Conservation (phyloP, 2,797 vertebrate species). For the Microcaecilia unicolor region DNA sequence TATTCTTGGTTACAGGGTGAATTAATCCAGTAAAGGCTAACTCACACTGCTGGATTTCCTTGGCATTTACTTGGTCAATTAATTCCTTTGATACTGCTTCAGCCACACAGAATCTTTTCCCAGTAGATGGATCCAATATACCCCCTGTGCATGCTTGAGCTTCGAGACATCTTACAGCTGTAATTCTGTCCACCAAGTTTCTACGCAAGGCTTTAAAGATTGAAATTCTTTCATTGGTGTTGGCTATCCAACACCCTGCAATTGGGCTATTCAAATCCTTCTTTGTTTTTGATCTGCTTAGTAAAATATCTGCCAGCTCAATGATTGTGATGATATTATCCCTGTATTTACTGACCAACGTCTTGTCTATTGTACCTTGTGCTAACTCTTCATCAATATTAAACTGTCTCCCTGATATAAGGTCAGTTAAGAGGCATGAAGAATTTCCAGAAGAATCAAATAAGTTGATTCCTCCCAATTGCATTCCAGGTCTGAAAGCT, state of each 20-base stretch:
- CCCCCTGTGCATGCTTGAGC: constrained; percentile 92
- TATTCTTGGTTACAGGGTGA: constrained; percentile 67
- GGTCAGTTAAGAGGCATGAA: constrained; percentile 65
- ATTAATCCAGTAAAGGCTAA: constrained; percentile 70
- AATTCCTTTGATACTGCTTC: constrained; percentile 76
- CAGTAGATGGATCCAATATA: constrained; percentile 78
- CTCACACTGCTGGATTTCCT: constrained; percentile 76
- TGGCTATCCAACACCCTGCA: constrained; percentile 80
- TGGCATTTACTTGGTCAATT: constrained; percentile 69
- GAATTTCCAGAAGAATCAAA: constrained; percentile 56
- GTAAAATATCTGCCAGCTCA: constrained; percentile 78
- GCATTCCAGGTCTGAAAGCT: constrained; percentile 75
- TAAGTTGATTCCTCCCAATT: constrained; percentile 75
- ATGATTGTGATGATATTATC: constrained; percentile 63
- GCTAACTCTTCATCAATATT: constrained; percentile 69
- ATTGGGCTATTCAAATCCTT: constrained; percentile 75
- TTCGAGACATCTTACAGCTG: constrained; percentile 73
- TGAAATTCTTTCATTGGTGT: constrained; percentile 70
- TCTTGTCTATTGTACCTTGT: constrained; percentile 61
- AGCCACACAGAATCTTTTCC: constrained; percentile 63
- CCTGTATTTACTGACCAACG: constrained; percentile 63
- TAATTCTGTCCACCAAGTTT: constrained; percentile 74
- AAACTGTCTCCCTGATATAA: constrained; percentile 73
- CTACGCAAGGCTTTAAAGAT: constrained; percentile 76
- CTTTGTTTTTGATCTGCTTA: constrained; percentile 60